Conservation (phyloP, 2,888 invertebrate species). For the Lithophane semibrunnea region DNA sequence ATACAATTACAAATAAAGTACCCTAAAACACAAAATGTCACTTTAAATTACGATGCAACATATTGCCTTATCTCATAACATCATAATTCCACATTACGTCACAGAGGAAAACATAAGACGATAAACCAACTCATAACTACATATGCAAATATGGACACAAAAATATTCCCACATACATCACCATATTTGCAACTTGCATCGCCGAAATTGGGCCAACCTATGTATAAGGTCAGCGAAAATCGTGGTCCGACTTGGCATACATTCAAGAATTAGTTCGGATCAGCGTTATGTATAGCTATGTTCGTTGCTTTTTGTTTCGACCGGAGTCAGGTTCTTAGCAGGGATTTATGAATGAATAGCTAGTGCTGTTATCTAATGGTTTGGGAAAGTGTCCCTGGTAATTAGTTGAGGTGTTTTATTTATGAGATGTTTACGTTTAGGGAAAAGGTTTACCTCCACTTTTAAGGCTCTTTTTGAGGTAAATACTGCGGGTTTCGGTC, state of each 20-base stretch:
- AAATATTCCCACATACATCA: conserved; percentile 49
- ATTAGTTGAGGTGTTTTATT: conserved; percentile 33
- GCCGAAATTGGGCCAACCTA: conserved; percentile 67
- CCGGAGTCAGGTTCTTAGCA: conserved; percentile 53
- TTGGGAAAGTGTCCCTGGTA: conserved; percentile 31
- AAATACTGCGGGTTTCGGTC: neutral
- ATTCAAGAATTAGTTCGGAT: conserved; percentile 76
- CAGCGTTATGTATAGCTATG: conserved; percentile 62
- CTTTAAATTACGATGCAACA: neutral
- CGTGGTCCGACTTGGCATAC: conserved; percentile 73
- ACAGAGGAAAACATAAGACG: neutral
- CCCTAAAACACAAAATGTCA: neutral
- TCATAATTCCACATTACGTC: neutral
- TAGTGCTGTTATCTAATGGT: conserved; percentile 42
- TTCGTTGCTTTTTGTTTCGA: conserved; percentile 63
- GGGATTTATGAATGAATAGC: conserved; percentile 58
- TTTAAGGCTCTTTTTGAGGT: neutral
- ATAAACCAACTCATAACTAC: neutral
- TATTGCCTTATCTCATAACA: neutral
- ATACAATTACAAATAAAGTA: neutral
- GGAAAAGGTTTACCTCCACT: neutral
- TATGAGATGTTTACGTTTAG: conserved; percentile 22
- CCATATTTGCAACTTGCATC: conserved; percentile 65
- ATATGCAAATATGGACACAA: conserved; percentile 31
- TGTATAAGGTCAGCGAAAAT: conserved; percentile 72